Evolutionary conservation across 2,113 vertebrate species (phyloP).

Genomic region (Notarius lentiginosus): DNA sequence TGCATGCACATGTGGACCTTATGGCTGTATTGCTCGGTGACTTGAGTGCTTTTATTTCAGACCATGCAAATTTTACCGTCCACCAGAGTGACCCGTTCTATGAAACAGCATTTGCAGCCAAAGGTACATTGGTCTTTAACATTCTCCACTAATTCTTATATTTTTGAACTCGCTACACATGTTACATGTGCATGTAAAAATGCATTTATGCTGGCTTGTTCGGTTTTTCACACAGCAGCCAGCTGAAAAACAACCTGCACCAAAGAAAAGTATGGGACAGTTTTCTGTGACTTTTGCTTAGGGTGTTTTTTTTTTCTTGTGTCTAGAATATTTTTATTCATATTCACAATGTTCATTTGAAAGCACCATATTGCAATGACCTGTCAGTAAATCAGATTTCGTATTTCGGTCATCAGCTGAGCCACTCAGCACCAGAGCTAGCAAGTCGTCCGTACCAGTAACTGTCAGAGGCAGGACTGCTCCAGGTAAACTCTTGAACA

Average conservation of each 20-base stretch:
- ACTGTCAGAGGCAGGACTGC: conserved; percentile 43
- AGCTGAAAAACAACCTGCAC: conserved; percentile 36
- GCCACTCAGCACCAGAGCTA: conserved; percentile 34
- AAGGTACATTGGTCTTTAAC: conserved; percentile 53
- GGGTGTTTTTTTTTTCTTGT: not conserved
- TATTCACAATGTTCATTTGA: not conserved
- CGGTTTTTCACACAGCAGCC: conserved; percentile 6
- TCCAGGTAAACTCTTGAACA: conserved; percentile 53
- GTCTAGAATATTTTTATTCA: not conserved
- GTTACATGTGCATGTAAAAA: not conserved
- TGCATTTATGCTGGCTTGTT: not conserved
- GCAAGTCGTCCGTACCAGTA: not conserved
- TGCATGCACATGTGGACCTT: not conserved
- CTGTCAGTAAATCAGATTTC: not conserved
- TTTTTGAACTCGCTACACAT: not conserved
- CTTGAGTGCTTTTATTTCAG: conserved; percentile 9
- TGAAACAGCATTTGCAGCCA: conserved; percentile 63
- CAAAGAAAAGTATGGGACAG: conserved; percentile 50
- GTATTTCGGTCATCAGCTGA: conserved; percentile 42
- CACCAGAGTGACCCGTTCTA: conserved; percentile 72
- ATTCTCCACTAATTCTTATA: not conserved
- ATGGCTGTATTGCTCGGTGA: not conserved
- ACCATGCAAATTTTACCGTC: conserved; percentile 35
- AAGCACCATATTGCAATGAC: not conserved
- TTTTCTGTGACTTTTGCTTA: not conserved